Conservation (phyloP, 2,888 invertebrate species). For the Reticulitermes lucifugus region DNA sequence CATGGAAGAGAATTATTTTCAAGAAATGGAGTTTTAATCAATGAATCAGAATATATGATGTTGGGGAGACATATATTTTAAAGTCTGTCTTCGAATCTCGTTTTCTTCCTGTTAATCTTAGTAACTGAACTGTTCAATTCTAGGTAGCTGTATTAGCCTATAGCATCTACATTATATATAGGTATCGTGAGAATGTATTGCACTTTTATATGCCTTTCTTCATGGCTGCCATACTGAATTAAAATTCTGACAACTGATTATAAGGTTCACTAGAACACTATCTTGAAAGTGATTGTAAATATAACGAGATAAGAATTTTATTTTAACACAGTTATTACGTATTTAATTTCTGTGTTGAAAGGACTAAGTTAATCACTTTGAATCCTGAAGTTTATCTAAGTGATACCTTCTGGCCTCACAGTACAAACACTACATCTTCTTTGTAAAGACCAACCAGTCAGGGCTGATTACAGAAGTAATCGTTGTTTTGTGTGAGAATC, state of each 20-base stretch:
- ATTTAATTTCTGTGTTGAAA: too few species aligned
- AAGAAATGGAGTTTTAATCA: slow-evolving; percentile 12
- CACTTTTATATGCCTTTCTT: neutral
- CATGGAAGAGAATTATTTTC: slow-evolving; percentile 18
- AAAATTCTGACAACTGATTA: neutral
- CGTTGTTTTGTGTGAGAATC: too few species aligned
- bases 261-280: neutral
- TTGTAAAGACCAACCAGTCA: too few species aligned
- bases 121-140: neutral
- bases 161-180: slow-evolving; percentile 20
- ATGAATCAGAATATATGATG: neutral
- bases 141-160: neutral
- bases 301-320: too few species aligned
- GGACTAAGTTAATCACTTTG: too few species aligned
- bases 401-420: too few species aligned
- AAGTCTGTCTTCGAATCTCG: neutral
- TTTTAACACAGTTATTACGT: too few species aligned
- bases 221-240: slow-evolving; percentile 11
- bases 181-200: neutral
- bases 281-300: too few species aligned
- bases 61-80: slow-evolving; percentile 19
- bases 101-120: slow-evolving; percentile 2
- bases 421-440: too few species aligned
- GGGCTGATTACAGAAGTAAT: too few species aligned
- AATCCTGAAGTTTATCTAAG: too few species aligned